phyloP scores from a whole-genome alignment of 2,888 invertebrate species.

The Diplolepis rosae region DNA sequence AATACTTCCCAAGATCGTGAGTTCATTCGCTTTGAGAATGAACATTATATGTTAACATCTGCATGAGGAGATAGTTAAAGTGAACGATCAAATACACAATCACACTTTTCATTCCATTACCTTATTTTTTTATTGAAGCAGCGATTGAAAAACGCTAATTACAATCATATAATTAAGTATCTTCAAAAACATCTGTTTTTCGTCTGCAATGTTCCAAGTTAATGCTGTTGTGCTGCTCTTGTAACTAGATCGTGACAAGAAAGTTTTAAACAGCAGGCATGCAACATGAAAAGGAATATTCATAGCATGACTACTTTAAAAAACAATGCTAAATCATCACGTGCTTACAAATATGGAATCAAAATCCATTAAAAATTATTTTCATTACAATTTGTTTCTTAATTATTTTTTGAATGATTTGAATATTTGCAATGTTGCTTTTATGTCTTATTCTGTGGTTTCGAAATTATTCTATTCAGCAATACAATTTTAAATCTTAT shows the following conservation, averaged over 20 bases:
- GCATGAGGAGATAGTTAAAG: slow-evolving; percentile 41
- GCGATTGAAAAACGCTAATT: background rate
- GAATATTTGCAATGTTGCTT: background rate
- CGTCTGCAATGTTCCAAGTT: background rate
- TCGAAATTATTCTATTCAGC: background rate
- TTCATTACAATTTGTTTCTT: background rate
- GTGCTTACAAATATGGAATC: background rate
- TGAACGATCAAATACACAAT: slow-evolving; percentile 36
- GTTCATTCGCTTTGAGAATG: slow-evolving; percentile 68
- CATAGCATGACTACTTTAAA: slow-evolving; percentile 15
- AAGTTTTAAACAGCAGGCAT: slow-evolving; percentile 7
- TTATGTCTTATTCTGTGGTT: background rate
- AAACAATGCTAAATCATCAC: background rate
- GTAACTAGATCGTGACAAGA: background rate
- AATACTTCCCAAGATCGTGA: slow-evolving; percentile 69
- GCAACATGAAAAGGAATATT: background rate
- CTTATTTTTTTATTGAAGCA: background rate
- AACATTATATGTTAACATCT: slow-evolving; percentile 50
- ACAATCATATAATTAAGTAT: background rate
- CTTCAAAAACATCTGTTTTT: background rate
- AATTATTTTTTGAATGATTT: background rate
- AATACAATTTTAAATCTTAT: background rate
- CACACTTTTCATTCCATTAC: slow-evolving; percentile 16
- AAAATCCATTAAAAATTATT: background rate
- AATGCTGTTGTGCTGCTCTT: background rate